phyloP scores from a whole-genome alignment of 2,797 vertebrate genomes.

The Aplochiton taeniatus region DNA sequence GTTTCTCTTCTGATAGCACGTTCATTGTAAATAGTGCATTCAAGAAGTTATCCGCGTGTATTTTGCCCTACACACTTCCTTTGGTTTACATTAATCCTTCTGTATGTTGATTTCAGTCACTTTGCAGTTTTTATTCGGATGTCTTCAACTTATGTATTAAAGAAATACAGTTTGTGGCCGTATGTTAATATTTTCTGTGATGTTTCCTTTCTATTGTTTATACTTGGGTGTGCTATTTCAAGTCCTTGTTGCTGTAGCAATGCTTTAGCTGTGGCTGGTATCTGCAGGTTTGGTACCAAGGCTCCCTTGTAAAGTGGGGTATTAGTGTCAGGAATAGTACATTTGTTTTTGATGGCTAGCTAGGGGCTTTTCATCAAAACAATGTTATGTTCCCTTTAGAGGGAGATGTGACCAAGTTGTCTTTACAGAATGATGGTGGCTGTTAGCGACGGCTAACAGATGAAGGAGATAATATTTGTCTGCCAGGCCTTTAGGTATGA shows the following conservation, averaged over 20 bases:
- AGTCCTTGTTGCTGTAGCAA: too few relatives aligned
- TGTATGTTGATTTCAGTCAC: conserved; percentile 56
- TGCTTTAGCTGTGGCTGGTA: conserved; percentile 2
- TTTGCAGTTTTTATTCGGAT: conserved; percentile 46
- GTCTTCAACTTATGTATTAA: background rate
- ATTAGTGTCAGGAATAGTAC: conserved; percentile 38
- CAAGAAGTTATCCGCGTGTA: conserved; percentile 47
- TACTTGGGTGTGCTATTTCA: too few relatives aligned
- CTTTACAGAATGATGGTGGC: conserved; percentile 70
- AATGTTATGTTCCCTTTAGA: conserved; percentile 64
- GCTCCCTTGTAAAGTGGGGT: conserved; percentile 29
- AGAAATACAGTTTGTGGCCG: too few relatives aligned
- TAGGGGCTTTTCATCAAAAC: conserved; percentile 62
- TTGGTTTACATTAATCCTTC: conserved; percentile 35
- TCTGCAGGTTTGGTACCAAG: conserved; percentile 18
- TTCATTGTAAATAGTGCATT: conserved; percentile 59
- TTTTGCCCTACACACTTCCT: too few relatives aligned
- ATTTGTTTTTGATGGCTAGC: conserved; percentile 63
- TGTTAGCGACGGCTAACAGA: conserved; percentile 67
- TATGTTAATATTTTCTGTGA: too few relatives aligned
- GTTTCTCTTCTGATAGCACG: conserved; percentile 74
- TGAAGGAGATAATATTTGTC: conserved; percentile 63
- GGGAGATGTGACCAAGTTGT: conserved; percentile 71
- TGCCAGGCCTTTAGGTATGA: conserved; percentile 70
- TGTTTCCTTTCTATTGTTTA: too few relatives aligned